phyloP scores from a whole-genome alignment of 2,113 vertebrate species.

The Cricetomys ansorgei region DNA sequence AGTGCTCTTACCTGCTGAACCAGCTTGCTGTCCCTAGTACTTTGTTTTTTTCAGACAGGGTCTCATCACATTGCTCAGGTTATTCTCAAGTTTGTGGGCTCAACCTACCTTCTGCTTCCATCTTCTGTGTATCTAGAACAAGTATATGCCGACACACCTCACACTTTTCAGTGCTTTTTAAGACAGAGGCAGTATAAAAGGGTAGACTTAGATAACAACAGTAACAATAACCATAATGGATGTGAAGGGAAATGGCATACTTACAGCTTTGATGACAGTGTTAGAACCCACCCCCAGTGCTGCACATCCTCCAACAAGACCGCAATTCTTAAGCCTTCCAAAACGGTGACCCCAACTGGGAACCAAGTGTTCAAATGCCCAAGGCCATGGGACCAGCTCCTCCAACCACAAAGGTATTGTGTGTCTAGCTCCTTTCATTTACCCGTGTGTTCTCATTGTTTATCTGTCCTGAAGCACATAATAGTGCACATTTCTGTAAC shows the following conservation, averaged over 20 bases:
- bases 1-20: neutral
- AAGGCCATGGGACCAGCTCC: neutral
- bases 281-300: neutral
- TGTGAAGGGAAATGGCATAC: neutral
- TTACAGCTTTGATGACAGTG: neutral
- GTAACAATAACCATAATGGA: neutral
- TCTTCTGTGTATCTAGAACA: neutral
- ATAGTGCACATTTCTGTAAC: neutral
- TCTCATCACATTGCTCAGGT: neutral
- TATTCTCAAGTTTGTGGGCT: neutral
- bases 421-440: neutral
- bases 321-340: neutral
- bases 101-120: neutral
- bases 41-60: neutral
- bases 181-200: neutral
- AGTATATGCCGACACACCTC: neutral
- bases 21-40: neutral
- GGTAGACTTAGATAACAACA: neutral
- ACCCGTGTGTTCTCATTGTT: neutral
- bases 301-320: neutral
- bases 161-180: neutral
- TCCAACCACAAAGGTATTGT: neutral
- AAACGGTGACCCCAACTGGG: no score
- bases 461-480: neutral
- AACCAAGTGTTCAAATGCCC: neutral